phyloP scores from a whole-genome alignment of 2,797 vertebrate genomes.

The Crocodylus rhombifer region DNA sequence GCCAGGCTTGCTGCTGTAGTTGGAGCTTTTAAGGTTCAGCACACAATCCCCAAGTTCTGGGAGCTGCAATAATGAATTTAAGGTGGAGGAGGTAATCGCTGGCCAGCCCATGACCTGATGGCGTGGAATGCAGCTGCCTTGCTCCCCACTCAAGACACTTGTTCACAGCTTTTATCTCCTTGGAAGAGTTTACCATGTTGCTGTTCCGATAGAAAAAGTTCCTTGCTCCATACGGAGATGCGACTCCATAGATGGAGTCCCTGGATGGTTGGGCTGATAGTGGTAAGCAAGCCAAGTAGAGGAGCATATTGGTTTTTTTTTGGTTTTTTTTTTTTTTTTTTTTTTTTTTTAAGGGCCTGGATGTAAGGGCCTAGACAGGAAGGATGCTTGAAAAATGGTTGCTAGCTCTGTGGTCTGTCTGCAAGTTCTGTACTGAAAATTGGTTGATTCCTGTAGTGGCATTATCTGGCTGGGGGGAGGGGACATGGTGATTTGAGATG shows the following conservation, averaged over 20 bases:
- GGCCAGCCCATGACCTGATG: rapidly evolving
- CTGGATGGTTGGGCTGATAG: background rate
- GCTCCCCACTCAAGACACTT: background rate
- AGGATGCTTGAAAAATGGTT: background rate
- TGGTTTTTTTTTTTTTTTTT: too few relatives aligned
- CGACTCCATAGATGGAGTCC: background rate
- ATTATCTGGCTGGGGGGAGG: too few relatives aligned
- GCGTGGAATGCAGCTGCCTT: background rate
- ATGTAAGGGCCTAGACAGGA: background rate
- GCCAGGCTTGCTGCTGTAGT: background rate
- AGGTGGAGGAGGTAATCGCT: rapidly evolving
- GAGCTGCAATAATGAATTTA: rapidly evolving
- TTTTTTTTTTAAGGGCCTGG: too few relatives aligned
- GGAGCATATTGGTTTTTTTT: too few relatives aligned
- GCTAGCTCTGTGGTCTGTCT: background rate
- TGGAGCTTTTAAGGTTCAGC: background rate
- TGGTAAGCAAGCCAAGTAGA: background rate
- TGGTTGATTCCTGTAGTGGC: too few relatives aligned
- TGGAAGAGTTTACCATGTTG: too few relatives aligned
- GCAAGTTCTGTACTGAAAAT: background rate
- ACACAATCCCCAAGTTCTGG: background rate
- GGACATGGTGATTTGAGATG: too few relatives aligned
- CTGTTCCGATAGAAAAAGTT: background rate
- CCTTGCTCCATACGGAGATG: background rate
- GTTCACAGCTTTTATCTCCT: too few relatives aligned